These are phyloP conservation scores for Drosophila prolongata DNA, from an alignment of 2,888 invertebrate genomes.

Conservation along the genomic window DNA sequence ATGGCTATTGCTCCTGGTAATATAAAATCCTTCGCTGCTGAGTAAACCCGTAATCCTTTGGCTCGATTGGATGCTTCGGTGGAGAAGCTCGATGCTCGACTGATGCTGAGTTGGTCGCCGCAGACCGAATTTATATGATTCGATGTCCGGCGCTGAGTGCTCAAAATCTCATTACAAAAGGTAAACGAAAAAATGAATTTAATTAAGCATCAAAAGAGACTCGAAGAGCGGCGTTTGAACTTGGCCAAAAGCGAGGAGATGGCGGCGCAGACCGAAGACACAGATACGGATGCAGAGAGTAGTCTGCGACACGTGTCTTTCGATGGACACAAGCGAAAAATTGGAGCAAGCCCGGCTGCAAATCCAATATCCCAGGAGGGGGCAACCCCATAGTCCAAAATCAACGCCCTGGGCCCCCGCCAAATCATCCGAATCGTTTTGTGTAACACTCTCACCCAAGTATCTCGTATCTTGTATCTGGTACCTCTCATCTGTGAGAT, in stretches of 20 bases:
- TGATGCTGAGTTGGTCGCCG: slow-evolving; percentile 63
- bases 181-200: slow-evolving; percentile 74
- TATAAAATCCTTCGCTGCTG: slow-evolving; percentile 71
- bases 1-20: slow-evolving; percentile 61
- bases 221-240: slow-evolving; percentile 31
- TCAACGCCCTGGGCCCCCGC: slow-evolving; percentile 20
- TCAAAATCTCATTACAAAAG: slow-evolving; percentile 78
- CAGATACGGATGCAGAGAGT: slow-evolving; percentile 4
- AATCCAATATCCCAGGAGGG: slow-evolving; percentile 35
- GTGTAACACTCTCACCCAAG: slow-evolving; percentile 46
- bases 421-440: slow-evolving; percentile 16
- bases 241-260: slow-evolving; percentile 20
- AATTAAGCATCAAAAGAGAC: slow-evolving; percentile 77
- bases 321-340: slow-evolving; percentile 61
- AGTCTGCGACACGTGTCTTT: slow-evolving; percentile 46
- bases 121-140: slow-evolving; percentile 77
- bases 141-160: slow-evolving; percentile 40
- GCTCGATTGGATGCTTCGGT: slow-evolving; percentile 47
- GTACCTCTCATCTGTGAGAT: slow-evolving; percentile 28
- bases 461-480: slow-evolving; percentile 28
- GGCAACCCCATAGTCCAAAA: slow-evolving; percentile 11
- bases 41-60: slow-evolving; percentile 80
- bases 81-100: slow-evolving; percentile 71
- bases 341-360: slow-evolving; percentile 54
- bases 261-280: slow-evolving; percentile 3